A percentile compares a stretch with the other conserved stretches of the same genome.
phyloP scores from a whole-genome alignment of 2,113 vertebrate species.

The Bathybates hornii region DNA sequence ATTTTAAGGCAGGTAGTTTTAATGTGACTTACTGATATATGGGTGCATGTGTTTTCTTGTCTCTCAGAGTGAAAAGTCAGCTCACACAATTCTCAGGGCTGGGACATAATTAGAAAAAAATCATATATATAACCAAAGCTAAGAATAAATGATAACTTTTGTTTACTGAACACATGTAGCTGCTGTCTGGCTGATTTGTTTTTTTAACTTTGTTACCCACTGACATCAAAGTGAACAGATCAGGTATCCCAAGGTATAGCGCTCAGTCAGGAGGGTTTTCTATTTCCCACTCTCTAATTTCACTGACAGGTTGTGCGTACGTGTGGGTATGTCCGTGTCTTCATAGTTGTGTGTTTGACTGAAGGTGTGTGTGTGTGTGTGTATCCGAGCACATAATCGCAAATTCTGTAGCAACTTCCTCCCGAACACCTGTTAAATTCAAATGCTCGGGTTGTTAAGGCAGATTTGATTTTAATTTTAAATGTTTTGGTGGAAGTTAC shows the following conservation, averaged over 20 bases:
- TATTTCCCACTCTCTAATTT: constrained; percentile 67
- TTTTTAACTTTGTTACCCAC: constrained; percentile 64
- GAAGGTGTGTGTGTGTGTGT: constrained; percentile 8
- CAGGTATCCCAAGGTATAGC: constrained; percentile 63
- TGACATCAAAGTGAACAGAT: constrained; percentile 73
- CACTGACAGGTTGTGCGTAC: constrained; percentile 52
- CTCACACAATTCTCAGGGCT: background rate
- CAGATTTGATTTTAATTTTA: constrained; percentile 73
- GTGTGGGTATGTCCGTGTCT: background rate
- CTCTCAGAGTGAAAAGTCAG: background rate
- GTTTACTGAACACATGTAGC: constrained; percentile 71
- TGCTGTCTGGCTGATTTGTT: constrained; percentile 66
- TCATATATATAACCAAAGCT: background rate
- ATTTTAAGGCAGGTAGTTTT: background rate
- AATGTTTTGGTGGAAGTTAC: constrained; percentile 71
- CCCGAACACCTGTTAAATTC: constrained; percentile 72
- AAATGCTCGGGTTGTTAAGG: constrained; percentile 66
- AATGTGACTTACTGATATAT: background rate
- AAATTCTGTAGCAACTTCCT: constrained; percentile 73
- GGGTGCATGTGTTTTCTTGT: background rate
- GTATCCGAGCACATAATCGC: constrained; percentile 56
- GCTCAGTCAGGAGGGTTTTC: constrained; percentile 62
- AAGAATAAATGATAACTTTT: constrained; percentile 67
- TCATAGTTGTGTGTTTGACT: constrained; percentile 2
- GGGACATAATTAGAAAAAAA: constrained; percentile 23